Evolutionary conservation across 2,113 vertebrate species (phyloP).

Genomic region (Lophura nycthemera): DNA sequence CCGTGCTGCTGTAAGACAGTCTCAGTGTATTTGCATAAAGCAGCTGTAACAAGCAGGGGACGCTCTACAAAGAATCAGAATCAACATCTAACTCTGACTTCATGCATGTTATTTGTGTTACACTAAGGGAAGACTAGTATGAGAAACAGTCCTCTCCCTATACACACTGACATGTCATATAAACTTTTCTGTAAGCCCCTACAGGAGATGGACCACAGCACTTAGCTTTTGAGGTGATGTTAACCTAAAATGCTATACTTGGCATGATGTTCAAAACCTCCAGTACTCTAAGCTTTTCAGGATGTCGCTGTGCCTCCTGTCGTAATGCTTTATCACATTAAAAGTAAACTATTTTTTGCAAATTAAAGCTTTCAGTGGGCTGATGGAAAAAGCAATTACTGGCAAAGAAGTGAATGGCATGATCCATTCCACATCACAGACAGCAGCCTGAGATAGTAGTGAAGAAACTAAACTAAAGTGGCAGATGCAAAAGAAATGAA

Average conservation of each 20-base stretch:
- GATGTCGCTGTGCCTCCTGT: conserved; percentile 31
- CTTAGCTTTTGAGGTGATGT: background rate
- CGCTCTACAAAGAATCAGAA: background rate
- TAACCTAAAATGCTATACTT: background rate
- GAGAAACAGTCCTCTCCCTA: background rate
- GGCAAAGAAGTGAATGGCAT: conserved; percentile 35
- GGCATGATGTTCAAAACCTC: conserved; percentile 1
- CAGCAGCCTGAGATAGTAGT: conserved; percentile 56
- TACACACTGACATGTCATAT: background rate
- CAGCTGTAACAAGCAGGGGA: background rate
- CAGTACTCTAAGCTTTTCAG: background rate
- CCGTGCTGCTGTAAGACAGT: background rate
- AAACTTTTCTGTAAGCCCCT: background rate
- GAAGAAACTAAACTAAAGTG: conserved; percentile 74
- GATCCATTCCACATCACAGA: conserved; percentile 66
- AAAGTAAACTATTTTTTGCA: conserved; percentile 76
- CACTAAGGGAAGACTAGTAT: background rate
- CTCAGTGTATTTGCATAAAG: background rate
- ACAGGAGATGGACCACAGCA: background rate
- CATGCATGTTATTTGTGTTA: background rate
- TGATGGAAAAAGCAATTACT: conserved; percentile 77
- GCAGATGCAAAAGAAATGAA: conserved; percentile 75
- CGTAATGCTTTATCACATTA: conserved; percentile 63
- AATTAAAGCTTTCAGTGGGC: conserved; percentile 76
- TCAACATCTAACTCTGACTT: background rate